Percentiles rank a stretch among this genome's conserved stretches.
These are phyloP conservation scores for Colius striatus DNA, from an alignment of 2,113 vertebrate genomes.

Conservation along the genomic window DNA sequence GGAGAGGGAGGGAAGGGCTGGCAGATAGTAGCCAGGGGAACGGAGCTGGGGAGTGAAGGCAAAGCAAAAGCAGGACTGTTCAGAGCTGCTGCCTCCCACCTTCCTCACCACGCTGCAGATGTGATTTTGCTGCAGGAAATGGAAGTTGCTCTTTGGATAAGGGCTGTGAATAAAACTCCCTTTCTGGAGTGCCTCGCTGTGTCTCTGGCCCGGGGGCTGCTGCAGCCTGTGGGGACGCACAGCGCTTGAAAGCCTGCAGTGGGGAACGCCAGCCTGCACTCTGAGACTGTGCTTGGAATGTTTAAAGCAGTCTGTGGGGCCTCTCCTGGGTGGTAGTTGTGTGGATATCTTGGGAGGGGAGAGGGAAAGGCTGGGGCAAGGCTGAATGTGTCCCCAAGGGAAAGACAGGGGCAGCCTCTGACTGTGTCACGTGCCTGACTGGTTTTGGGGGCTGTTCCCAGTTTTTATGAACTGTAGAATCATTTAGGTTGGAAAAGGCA, in stretches of 20 bases:
- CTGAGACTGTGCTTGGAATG: not conserved
- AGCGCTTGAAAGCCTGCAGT: not conserved
- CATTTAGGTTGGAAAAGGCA: not conserved
- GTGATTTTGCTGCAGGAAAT: conserved; percentile 2
- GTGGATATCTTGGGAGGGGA: not conserved
- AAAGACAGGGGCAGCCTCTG: not conserved
- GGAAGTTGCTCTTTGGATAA: not conserved
- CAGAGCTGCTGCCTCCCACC: not conserved
- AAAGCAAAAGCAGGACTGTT: not conserved
- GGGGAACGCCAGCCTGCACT: not conserved
- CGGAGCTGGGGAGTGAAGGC: not conserved
- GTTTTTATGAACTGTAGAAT: not conserved
- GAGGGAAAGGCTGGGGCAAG: not conserved
- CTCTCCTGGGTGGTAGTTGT: not conserved
- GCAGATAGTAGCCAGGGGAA: not conserved
- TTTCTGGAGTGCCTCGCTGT: not conserved
- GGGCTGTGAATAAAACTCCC: not conserved
- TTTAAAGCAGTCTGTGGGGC: not conserved
- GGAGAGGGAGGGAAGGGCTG: not conserved
- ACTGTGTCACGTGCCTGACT: not conserved
- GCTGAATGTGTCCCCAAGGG: not conserved
- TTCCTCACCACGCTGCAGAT: not conserved
- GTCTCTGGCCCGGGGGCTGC: not conserved
- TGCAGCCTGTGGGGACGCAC: not conserved
- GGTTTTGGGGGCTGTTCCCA: not conserved